Conservation (phyloP, 2,888 invertebrate species). For the Strigamia crassipes region DNA sequence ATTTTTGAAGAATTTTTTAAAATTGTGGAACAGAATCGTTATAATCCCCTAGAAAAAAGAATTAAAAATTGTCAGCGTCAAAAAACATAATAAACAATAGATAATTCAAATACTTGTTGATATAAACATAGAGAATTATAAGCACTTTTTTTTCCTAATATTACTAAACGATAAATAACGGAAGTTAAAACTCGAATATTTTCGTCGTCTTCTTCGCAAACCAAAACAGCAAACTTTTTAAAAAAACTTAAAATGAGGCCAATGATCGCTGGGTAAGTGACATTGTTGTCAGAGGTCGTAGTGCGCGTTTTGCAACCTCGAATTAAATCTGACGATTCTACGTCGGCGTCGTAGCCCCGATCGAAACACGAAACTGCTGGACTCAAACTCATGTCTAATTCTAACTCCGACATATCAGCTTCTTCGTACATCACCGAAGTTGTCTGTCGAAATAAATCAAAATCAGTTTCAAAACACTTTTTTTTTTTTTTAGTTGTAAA, state of each 20-base stretch:
- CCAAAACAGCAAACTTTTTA: neutral
- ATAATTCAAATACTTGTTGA: neutral
- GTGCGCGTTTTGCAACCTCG: neutral
- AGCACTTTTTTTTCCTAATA: neutral
- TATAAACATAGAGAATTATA: neutral
- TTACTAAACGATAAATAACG: neutral
- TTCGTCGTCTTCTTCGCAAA: conserved; percentile 7
- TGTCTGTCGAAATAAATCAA: neutral
- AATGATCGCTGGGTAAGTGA: neutral
- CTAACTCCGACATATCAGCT: neutral
- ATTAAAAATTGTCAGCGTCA: neutral
- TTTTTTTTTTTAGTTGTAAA: neutral
- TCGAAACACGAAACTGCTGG: neutral
- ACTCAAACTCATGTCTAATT: neutral
- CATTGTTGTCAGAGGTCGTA: neutral
- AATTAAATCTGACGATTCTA: neutral
- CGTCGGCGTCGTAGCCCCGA: neutral
- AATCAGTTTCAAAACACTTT: neutral
- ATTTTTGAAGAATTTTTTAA: neutral
- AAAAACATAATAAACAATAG: no score
- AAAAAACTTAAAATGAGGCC: neutral
- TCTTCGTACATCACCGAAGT: neutral
- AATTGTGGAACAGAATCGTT: neutral
- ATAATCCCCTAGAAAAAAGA: neutral
- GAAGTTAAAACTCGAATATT: neutral